Evolutionary conservation across 2,113 vertebrate genomes (phyloP).

Genomic region (Hippolais icterina): DNA sequence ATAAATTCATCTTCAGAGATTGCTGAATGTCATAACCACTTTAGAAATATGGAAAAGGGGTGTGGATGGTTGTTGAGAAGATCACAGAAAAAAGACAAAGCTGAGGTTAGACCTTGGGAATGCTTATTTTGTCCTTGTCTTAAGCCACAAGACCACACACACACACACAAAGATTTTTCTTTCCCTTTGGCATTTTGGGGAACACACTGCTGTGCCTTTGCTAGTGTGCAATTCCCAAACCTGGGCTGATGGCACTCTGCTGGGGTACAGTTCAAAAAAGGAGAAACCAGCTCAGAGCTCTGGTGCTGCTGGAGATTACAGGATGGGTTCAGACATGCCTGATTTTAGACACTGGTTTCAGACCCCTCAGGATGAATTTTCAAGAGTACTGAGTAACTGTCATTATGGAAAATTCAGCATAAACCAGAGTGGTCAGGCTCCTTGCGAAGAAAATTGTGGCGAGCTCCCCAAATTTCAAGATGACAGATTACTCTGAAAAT

Average conservation of each 20-base stretch:
- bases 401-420: background rate
- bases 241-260: background rate
- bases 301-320: background rate
- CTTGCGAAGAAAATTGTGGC: background rate
- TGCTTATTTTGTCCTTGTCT: background rate
- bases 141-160: conserved; percentile 15
- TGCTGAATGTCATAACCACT: background rate
- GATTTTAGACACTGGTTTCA: background rate
- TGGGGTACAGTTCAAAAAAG: background rate
- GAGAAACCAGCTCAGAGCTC: background rate
- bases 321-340: background rate
- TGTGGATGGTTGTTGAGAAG: background rate
- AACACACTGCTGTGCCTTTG: background rate
- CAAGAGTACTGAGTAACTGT: background rate
- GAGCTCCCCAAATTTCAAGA: background rate
- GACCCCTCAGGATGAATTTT: background rate
- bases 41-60: background rate
- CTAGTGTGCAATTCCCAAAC: background rate
- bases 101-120: background rate
- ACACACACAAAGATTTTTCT: background rate
- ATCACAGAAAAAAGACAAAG: background rate
- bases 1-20: background rate
- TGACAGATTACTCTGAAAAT: background rate
- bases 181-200: background rate
- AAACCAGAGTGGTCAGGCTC: background rate